Evolutionary conservation across 2,888 invertebrate species (phyloP).

Genomic region (Nowickia ferox): DNA sequence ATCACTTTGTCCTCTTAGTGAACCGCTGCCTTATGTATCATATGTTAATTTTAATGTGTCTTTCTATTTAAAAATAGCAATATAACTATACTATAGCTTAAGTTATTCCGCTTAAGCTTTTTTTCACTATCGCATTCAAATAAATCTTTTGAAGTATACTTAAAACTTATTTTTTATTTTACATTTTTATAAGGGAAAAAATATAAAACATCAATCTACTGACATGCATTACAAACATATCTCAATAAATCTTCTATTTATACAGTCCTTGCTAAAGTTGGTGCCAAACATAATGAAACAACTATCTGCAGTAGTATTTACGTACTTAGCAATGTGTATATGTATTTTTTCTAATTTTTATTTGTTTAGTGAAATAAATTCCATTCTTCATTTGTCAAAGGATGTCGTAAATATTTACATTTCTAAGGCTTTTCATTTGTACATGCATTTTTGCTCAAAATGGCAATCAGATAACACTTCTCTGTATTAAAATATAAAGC

Average conservation of each 20-base stretch:
- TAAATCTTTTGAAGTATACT: slow-evolving; percentile 21
- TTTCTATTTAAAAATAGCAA: neutral
- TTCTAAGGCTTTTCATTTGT: slow-evolving; percentile 60
- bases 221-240: slow-evolving; percentile 26
- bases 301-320: slow-evolving; percentile 47
- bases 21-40: no score
- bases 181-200: neutral
- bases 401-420: slow-evolving; percentile 70
- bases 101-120: neutral
- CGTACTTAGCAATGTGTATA: slow-evolving; percentile 7
- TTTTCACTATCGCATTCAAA: neutral
- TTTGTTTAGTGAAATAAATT: slow-evolving; percentile 71
- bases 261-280: slow-evolving; percentile 36
- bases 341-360: slow-evolving; percentile 49
- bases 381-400: slow-evolving; percentile 70
- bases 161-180: neutral
- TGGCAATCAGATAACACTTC: slow-evolving; percentile 72
- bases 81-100: no score
- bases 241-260: slow-evolving; percentile 52
- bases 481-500: slow-evolving; percentile 60
- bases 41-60: no score
- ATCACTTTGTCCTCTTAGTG: no score
- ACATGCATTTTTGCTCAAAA: slow-evolving; percentile 65
- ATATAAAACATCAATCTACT: slow-evolving; percentile 43
- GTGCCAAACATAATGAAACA: slow-evolving; percentile 33